Percentiles rank a stretch among this genome's conserved stretches.
These are phyloP conservation scores for Nothobranchius kuhntae DNA, from an alignment of 2,113 vertebrate species.

Conservation along the genomic window DNA sequence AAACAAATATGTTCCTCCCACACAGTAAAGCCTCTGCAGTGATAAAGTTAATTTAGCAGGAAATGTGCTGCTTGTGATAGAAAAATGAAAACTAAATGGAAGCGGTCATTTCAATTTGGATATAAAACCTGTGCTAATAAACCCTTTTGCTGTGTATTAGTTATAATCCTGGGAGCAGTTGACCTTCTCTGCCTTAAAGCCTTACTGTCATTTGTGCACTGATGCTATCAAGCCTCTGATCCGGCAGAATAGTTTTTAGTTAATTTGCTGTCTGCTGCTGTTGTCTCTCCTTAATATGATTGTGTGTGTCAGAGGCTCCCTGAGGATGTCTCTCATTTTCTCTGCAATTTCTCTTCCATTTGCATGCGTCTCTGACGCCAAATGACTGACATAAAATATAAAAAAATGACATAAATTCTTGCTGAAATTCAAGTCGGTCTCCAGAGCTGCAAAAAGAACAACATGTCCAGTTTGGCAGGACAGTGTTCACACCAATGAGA, in stretches of 20 bases:
- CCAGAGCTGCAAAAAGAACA: neutral
- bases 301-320: slow-evolving; percentile 10
- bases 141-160: neutral
- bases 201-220: neutral
- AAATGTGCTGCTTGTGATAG: neutral
- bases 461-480: neutral
- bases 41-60: neutral
- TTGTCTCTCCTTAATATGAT: slow-evolving; percentile 26
- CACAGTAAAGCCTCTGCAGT: neutral
- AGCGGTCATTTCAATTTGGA: neutral
- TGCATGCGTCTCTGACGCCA: neutral
- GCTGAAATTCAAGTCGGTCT: slow-evolving; percentile 1
- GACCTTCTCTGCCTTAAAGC: neutral
- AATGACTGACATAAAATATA: slow-evolving; percentile 9
- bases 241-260: slow-evolving; percentile 12
- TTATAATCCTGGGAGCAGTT: neutral
- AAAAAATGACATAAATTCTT: too few species aligned
- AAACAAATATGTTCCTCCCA: slow-evolving; percentile 6
- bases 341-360: slow-evolving; percentile 8
- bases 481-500: neutral
- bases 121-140: neutral
- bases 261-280: slow-evolving; percentile 30
- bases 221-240: neutral
- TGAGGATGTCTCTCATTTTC: slow-evolving; percentile 15
- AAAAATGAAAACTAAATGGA: slow-evolving; percentile 4